Conservation (phyloP, 2,888 invertebrate species). For the Tachina fera region DNA sequence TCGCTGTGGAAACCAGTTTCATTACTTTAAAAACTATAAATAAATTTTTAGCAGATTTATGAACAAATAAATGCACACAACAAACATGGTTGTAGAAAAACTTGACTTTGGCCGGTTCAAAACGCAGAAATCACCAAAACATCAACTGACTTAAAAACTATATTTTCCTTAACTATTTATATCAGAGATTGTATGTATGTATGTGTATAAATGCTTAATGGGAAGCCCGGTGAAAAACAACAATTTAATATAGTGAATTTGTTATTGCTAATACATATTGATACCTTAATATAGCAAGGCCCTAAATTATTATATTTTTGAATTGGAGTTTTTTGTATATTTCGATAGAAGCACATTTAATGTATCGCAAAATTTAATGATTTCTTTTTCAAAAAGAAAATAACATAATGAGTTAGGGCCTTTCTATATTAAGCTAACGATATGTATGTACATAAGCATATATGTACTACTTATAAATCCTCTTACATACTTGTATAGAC, state of each 20-base stretch:
- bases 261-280: too few species aligned
- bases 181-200: not conserved
- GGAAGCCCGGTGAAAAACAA: too few species aligned
- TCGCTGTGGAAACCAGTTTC: conserved; percentile 59
- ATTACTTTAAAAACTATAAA: conserved; percentile 48
- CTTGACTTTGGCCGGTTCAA: conserved; percentile 56
- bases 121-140: not conserved
- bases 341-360: too few species aligned
- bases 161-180: conserved; percentile 17
- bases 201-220: not conserved
- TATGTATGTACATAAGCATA: not conserved
- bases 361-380: too few species aligned
- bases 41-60: conserved; percentile 32
- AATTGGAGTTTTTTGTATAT: too few species aligned
- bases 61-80: conserved; percentile 28
- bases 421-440: not conserved
- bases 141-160: not conserved
- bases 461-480: not conserved
- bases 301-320: too few species aligned
- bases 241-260: too few species aligned
- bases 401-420: too few species aligned
- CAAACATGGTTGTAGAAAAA: conserved; percentile 19
- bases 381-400: too few species aligned
- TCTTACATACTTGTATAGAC: conserved; percentile 81
- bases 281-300: too few species aligned